Evolutionary conservation across 1,140 invertebrate genomes (phyloP), one percentile per base, ranked within the genome.

Genomic region (Drosophila melanica): DNA sequence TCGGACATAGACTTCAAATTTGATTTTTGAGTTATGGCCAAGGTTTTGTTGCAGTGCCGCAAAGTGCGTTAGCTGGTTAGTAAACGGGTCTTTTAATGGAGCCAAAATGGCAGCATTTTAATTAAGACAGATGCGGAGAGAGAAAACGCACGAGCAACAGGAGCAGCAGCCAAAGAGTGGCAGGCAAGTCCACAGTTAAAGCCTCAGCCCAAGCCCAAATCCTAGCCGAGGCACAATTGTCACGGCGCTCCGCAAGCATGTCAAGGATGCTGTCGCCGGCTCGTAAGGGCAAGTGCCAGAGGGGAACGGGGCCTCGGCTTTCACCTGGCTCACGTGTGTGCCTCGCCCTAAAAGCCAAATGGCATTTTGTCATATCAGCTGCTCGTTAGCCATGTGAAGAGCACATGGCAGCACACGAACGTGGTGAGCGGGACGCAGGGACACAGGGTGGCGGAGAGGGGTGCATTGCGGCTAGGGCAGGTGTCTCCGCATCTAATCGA

Each of bases 361-460:
- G 82, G 67, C 79, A 68, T 75, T 81, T 87, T 73, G 79, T 79
- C 84, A 81, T 75, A 87, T 87, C 82, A 89, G 82, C 66, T 78
- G 79, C 82, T 87, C 82, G 84, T 87, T 87, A 87, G 72, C 58
- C 58, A 75, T 39, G 57, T 70, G 57, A 75, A 45, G 53, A 63
- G 65, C 51, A 72, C 45, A 23, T 11, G 27, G 27, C 27, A 27
- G 27, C 27, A 27, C 27, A 27, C 27, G 27, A 27, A 7, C 27
- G 45, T 20, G 11, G 53, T 44, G 2, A 4, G 23, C 23, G 2
- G 2, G 23, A 18, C 11, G 41, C 1, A 41, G 23, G 11, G 33
- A n/a, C n/a, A n/a, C 18, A 11, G 42, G 33, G 14, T 12, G 48
- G n/a, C 8, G 7, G 4, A 4, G 16, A 11, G 55, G 39, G 23